These are phyloP conservation scores for Percina caprodes DNA, from an alignment of 2,113 vertebrate species.

Conservation along the genomic window DNA sequence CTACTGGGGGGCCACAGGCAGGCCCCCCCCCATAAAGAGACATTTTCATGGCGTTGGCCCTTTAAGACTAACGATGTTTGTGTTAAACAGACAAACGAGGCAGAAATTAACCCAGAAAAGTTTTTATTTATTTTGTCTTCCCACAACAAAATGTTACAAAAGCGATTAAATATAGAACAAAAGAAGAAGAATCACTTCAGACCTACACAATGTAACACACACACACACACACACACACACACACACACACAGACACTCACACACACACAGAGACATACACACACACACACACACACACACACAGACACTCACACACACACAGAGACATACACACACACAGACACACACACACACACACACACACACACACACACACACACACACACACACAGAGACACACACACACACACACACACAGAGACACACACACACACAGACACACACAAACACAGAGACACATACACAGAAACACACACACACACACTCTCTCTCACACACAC, in stretches of 20 bases:
- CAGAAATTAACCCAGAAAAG: conserved; percentile 89
- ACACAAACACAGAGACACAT: conserved; percentile 26
- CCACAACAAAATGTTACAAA: conserved; percentile 96
- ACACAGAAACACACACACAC: conserved; percentile 23
- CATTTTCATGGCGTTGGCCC: too few relatives aligned
- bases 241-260: conserved; percentile 16
- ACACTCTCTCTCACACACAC: conserved; percentile 27
- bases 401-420: conserved; percentile 15
- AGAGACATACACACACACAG: conserved; percentile 8
- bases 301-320: conserved; percentile 10
- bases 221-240: conserved; percentile 9
- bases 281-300: conserved; percentile 30
- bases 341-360: conserved; percentile 25
- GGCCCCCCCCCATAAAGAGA: too few relatives aligned
- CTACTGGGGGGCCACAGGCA: too few relatives aligned
- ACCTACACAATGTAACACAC: conserved; percentile 86
- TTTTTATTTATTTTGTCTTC: conserved; percentile 88
- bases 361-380: conserved; percentile 16
- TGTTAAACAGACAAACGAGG: conserved; percentile 70
- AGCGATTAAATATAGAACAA: conserved; percentile 98
- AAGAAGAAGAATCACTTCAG: conserved; percentile 94
- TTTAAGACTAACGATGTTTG: too few relatives aligned
- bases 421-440: conserved; percentile 22
- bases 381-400: conserved; percentile 10
- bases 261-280: background rate